These are phyloP conservation scores for Mionectes olivaceus DNA, from an alignment of 2,797 vertebrate species.

Conservation along the genomic window DNA sequence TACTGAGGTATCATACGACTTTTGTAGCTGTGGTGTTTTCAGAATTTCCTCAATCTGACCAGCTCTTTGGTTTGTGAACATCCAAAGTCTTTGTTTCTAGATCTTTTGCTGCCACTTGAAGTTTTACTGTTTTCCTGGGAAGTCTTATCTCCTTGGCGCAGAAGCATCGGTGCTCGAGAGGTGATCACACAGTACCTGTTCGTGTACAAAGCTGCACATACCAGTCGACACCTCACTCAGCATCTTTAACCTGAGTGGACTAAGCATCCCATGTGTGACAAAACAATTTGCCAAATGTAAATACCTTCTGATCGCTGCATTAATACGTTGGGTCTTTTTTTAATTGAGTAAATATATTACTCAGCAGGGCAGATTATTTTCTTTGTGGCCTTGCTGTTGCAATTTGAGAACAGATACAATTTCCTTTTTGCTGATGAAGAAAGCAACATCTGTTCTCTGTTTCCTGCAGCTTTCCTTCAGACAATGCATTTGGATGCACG, in stretches of 20 bases:
- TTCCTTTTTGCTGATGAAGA: slow-evolving; percentile 61
- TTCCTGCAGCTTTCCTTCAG: slow-evolving; percentile 66
- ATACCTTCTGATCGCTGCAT: slow-evolving; percentile 34
- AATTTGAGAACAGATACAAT: slow-evolving; percentile 56
- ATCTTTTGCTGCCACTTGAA: neutral
- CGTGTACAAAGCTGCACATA: neutral
- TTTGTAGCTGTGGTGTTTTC: neutral
- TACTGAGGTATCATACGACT: neutral
- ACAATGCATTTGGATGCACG: slow-evolving; percentile 6
- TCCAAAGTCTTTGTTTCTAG: neutral
- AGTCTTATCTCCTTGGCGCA: neutral
- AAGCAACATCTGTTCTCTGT: slow-evolving; percentile 55
- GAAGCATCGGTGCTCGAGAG: neutral
- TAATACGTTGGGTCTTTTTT: slow-evolving; percentile 41
- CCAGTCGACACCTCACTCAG: neutral
- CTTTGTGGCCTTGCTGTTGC: slow-evolving; percentile 68
- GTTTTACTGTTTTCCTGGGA: neutral
- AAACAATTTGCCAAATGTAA: slow-evolving; percentile 24
- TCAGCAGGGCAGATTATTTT: slow-evolving; percentile 71
- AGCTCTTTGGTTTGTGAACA: neutral
- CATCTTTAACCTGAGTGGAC: neutral
- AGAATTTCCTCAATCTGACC: neutral
- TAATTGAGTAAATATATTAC: slow-evolving; percentile 77
- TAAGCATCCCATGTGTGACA: neutral
- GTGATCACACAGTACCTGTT: neutral